Conservation (phyloP, 2,797 vertebrate species). For the Acanthis flammea region DNA sequence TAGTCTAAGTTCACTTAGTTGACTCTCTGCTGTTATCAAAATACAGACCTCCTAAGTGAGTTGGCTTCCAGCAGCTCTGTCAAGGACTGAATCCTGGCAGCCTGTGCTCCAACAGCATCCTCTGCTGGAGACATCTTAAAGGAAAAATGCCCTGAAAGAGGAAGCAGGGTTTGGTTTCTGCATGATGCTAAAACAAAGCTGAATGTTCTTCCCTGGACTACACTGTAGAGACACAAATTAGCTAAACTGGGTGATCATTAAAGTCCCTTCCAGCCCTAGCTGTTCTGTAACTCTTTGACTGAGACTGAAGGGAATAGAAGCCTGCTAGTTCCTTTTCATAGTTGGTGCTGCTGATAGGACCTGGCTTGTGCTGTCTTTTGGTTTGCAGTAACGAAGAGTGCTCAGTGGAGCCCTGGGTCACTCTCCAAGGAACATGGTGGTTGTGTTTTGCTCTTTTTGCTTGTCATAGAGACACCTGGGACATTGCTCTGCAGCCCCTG, state of each 20-base stretch:
- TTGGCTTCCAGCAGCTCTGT: background rate
- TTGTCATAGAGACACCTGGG: background rate
- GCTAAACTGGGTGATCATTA: background rate
- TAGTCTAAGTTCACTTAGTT: background rate
- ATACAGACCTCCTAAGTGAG: background rate
- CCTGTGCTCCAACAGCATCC: conserved; percentile 20
- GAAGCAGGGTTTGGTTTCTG: background rate
- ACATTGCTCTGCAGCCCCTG: background rate
- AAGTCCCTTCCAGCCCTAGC: background rate
- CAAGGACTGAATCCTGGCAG: background rate
- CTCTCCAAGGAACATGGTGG: background rate
- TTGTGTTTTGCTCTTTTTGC: conserved; percentile 5
- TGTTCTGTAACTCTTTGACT: background rate
- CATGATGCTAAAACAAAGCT: background rate
- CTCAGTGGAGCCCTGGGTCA: background rate
- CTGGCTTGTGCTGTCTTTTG: background rate
- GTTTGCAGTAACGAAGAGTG: background rate
- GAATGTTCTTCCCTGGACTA: background rate
- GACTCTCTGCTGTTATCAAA: background rate
- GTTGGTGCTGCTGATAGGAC: background rate
- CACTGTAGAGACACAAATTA: background rate
- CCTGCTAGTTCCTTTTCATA: background rate
- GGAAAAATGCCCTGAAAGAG: background rate
- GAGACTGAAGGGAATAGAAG: background rate
- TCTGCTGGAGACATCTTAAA: conserved; percentile 1